phyloP scores from a whole-genome alignment of 2,113 vertebrate genomes.

The Nansenia antarctica region DNA sequence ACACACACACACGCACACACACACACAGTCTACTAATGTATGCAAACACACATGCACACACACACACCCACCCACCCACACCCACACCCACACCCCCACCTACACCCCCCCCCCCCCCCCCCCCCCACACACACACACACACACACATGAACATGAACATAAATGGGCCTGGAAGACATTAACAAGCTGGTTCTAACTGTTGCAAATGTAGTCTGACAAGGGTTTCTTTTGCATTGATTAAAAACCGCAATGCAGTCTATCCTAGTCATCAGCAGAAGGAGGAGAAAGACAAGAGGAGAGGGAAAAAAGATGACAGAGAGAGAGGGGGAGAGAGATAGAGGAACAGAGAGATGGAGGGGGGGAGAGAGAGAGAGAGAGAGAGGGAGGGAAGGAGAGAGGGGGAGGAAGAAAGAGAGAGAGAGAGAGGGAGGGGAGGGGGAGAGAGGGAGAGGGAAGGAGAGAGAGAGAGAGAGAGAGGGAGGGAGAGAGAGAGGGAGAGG shows the following conservation, averaged over 20 bases:
- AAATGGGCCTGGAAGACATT: no score
- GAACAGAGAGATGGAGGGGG: background rate
- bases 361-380: background rate
- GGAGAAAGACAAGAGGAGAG: background rate
- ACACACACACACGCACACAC: no score
- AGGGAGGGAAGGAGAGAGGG: background rate
- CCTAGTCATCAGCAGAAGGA: constrained; percentile 38
- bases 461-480: background rate
- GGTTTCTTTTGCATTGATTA: constrained; percentile 37
- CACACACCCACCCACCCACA: no score
- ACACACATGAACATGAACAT: no score
- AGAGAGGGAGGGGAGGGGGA: constrained; percentile 16
- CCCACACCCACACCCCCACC: no score
- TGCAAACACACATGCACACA: no score
- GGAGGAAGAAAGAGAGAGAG: background rate
- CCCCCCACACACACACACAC: no score
- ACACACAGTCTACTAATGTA: no score
- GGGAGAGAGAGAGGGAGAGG: background rate
- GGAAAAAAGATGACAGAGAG: background rate
- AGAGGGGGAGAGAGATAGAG: background rate
- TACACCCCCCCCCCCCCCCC: no score
- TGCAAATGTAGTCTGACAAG: constrained; percentile 35
- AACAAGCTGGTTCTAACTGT: constrained; percentile 23
- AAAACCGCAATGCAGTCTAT: constrained; percentile 44
- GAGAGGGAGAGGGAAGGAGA: constrained; percentile 25